phyloP scores from a whole-genome alignment of 1,140 invertebrate genomes.

The Schlechtendalia chinensis region DNA sequence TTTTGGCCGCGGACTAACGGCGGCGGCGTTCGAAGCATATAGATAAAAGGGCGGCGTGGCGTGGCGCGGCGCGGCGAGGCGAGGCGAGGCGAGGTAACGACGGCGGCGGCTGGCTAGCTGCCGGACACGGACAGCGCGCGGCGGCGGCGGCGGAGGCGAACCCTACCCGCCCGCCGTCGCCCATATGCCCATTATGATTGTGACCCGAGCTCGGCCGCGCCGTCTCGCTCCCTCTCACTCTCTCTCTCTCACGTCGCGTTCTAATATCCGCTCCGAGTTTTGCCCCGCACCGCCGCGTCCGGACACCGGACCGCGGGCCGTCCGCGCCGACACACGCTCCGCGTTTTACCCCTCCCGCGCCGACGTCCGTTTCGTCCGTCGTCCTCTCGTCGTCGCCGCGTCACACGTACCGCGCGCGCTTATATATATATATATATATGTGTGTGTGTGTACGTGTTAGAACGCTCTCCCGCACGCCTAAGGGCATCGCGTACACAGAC shows the following conservation, averaged over 20 bases:
- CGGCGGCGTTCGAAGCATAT: conserved; percentile 36
- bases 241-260: conserved; percentile 10
- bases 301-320: too few species aligned
- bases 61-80: not conserved
- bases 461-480: conserved; percentile 38
- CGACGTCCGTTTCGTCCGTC: too few species aligned
- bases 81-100: not conserved
- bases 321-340: too few species aligned
- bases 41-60: conserved; percentile 38
- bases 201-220: conserved; percentile 41
- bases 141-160: conserved; percentile 26
- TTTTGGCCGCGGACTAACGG: not conserved
- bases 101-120: conserved; percentile 37
- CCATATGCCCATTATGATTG: conserved; percentile 46
- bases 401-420: not conserved
- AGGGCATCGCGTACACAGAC: conserved; percentile 12
- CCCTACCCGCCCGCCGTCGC: conserved; percentile 24
- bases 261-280: conserved; percentile 45
- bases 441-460: not conserved
- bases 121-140: conserved; percentile 46
- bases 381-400: not conserved
- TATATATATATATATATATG: too few species aligned
- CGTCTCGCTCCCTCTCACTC: not conserved
- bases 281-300: not conserved
- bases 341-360: too few species aligned